Conservation (phyloP, 2,797 vertebrate species). For the Micromesistius poutassou region DNA sequence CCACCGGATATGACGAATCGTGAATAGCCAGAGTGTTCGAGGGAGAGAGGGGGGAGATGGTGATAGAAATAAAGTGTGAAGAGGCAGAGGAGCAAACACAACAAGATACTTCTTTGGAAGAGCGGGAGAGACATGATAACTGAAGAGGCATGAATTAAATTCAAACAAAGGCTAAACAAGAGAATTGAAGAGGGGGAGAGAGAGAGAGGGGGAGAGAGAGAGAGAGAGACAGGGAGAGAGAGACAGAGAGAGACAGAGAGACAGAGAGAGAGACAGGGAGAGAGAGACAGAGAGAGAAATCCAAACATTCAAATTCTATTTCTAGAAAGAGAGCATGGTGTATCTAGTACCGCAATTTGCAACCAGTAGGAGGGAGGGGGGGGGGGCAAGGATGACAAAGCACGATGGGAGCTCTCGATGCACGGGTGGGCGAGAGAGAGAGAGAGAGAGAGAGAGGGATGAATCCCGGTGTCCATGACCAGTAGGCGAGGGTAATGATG, state of each 20-base stretch:
- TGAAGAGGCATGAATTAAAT: not conserved
- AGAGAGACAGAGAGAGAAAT: no score
- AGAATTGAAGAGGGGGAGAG: not conserved
- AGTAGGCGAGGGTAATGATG: not conserved
- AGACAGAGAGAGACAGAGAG: not conserved
- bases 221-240: no score
- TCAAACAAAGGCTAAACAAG: no score
- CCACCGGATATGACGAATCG: not conserved
- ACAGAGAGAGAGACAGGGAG: not conserved
- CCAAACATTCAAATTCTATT: no score
- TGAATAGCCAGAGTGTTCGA: not conserved
- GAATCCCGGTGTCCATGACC: not conserved
- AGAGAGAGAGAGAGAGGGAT: not conserved
- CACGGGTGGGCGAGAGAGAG: not conserved
- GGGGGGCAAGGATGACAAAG: not conserved
- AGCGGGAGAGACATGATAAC: no score
- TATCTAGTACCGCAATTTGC: not conserved
- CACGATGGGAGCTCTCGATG: not conserved
- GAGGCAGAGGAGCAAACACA: not conserved
- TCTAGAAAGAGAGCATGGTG: not conserved
- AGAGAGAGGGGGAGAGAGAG: not conserved
- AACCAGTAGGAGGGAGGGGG: not conserved
- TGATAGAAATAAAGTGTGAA: not conserved
- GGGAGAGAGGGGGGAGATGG: not conserved
- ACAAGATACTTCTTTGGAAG: no score